phyloP scores from a whole-genome alignment of 2,888 invertebrate genomes.

The Trimorus sp. region DNA sequence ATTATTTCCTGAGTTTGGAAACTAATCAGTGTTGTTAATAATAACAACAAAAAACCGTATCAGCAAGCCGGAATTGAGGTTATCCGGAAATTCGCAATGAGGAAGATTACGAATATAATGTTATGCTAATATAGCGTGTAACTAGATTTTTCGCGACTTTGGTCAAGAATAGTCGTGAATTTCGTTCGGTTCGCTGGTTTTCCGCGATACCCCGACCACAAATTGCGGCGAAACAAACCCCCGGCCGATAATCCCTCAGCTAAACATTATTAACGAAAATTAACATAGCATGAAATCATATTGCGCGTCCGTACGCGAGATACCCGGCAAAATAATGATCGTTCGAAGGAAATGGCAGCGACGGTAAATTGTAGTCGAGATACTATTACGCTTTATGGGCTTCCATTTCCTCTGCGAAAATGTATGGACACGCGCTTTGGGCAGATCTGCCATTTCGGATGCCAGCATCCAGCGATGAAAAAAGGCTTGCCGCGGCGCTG shows the following conservation, averaged over 20 bases:
- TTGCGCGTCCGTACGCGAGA: slow-evolving; percentile 48
- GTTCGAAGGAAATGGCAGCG: slow-evolving; percentile 62
- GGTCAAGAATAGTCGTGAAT: no score
- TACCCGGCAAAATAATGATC: slow-evolving; percentile 56
- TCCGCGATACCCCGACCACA: background rate
- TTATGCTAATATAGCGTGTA: no score
- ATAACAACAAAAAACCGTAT: no score
- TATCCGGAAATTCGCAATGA: no score
- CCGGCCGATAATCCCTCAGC: slow-evolving; percentile 20
- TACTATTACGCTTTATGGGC: slow-evolving; percentile 64
- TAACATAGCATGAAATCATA: slow-evolving; percentile 56
- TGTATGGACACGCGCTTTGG: slow-evolving; percentile 62
- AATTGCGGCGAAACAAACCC: slow-evolving; percentile 1
- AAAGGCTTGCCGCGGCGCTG: slow-evolving; percentile 46
- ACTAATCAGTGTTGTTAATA: no score
- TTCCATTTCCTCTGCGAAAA: slow-evolving; percentile 63
- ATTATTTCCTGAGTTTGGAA: no score
- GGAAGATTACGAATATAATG: no score
- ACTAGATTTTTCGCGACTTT: no score
- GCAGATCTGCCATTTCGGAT: slow-evolving; percentile 57
- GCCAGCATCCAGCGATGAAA: slow-evolving; percentile 57
- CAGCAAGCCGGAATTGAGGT: no score
- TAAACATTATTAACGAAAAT: slow-evolving; percentile 57
- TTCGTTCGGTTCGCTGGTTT: background rate
- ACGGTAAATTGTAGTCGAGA: slow-evolving; percentile 63